A percentile compares a stretch with the other conserved stretches of the same genome.
Evolutionary conservation across 2,113 vertebrate genomes (phyloP).

Genomic region (Electrona antarctica): DNA sequence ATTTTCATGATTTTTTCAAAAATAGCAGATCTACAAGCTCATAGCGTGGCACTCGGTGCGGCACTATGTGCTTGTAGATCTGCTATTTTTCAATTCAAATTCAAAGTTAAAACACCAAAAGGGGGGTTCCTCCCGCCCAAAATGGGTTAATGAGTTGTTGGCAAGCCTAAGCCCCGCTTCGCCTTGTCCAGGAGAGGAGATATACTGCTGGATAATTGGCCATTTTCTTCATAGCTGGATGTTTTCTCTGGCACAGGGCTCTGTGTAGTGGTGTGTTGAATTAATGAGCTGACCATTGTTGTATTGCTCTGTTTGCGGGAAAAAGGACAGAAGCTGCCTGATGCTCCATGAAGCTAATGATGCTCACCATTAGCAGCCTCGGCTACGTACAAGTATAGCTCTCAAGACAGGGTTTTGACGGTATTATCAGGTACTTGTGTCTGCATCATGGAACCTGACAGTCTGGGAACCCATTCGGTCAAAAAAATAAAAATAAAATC

Average conservation of each 20-base stretch:
- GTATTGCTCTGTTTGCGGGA: conserved; percentile 20
- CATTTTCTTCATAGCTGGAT: conserved; percentile 55
- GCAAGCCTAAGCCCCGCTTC: conserved; percentile 20
- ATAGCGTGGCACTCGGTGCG: too few species aligned
- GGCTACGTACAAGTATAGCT: neutral
- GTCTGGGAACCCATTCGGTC: neutral
- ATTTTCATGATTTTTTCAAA: too few species aligned
- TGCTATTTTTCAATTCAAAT: too few species aligned
- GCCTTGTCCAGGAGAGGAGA: conserved; percentile 29
- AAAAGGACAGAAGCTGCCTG: conserved; percentile 37
- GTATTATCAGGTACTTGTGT: conserved; percentile 10
- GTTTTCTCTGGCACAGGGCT: conserved; percentile 52
- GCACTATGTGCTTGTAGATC: too few species aligned
- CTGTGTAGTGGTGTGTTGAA: conserved; percentile 17
- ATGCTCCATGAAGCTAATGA: conserved; percentile 51
- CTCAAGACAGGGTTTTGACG: conserved; percentile 4
- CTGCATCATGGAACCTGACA: neutral
- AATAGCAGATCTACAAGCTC: too few species aligned
- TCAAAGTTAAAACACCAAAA: too few species aligned
- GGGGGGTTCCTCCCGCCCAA: too few species aligned
- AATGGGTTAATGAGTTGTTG: conserved; percentile 53
- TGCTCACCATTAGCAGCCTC: conserved; percentile 39
- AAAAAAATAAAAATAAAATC: too few species aligned
- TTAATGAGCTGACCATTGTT: conserved; percentile 58
- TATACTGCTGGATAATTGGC: conserved; percentile 59